A percentile compares a stretch with the other conserved stretches of the same genome.
phyloP scores from a whole-genome alignment of 2,797 vertebrate species.

The Platyrinchus mystaceus region DNA sequence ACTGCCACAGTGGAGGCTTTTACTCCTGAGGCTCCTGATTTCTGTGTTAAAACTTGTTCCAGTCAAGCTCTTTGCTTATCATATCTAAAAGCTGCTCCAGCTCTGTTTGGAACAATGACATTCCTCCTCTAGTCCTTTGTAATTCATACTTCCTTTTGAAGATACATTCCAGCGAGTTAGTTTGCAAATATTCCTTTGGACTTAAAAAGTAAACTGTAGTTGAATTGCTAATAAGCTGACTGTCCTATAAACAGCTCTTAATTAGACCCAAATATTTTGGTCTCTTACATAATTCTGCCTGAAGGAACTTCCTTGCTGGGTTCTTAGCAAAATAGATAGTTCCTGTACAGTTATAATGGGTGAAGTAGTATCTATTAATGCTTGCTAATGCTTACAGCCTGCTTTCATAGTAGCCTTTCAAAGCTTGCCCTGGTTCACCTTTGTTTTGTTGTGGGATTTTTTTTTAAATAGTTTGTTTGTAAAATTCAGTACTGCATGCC shows the following conservation, averaged over 20 bases:
- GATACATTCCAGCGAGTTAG: neutral
- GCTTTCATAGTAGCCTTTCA: neutral
- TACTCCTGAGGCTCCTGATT: neutral
- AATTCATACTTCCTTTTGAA: neutral
- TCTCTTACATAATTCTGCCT: neutral
- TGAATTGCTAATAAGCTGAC: neutral
- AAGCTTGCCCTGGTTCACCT: neutral
- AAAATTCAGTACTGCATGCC: neutral
- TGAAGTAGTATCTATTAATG: neutral
- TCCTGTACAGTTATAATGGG: neutral
- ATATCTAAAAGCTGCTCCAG: neutral
- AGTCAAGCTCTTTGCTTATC: neutral
- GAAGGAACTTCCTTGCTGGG: neutral
- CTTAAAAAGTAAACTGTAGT: neutral
- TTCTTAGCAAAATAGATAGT: neutral
- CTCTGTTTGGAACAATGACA: neutral
- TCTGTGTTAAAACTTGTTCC: neutral
- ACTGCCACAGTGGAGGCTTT: neutral
- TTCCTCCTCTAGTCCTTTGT: neutral
- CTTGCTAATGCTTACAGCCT: neutral
- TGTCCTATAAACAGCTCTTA: neutral
- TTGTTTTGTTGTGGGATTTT: neutral
- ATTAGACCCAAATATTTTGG: neutral
- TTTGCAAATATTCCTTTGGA: neutral
- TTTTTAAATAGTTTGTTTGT: neutral